These are phyloP conservation scores for Chromoteleia sp. DNA, from an alignment of 2,888 invertebrate species.

Conservation along the genomic window DNA sequence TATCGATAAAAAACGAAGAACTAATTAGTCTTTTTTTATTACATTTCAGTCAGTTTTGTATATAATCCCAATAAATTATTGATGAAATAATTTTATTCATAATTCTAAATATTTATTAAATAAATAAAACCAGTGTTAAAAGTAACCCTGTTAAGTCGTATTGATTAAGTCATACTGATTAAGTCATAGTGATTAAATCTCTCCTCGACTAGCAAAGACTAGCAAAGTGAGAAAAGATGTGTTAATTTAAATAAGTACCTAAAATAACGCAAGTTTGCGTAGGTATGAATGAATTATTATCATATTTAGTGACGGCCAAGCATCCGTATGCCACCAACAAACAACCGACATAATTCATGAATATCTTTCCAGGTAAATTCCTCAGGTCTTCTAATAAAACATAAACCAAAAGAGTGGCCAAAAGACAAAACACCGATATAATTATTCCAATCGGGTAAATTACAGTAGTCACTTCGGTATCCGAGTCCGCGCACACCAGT, in stretches of 20 bases:
- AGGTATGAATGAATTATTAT: constrained; percentile 28
- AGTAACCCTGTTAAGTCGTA: too few species aligned
- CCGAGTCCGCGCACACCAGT: constrained; percentile 41
- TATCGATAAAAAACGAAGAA: too few species aligned
- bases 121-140: too few species aligned
- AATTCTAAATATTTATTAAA: too few species aligned
- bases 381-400: constrained; percentile 76
- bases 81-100: too few species aligned
- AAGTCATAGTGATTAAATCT: too few species aligned
- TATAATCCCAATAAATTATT: too few species aligned
- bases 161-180: too few species aligned
- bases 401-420: constrained; percentile 79
- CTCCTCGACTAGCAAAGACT: too few species aligned
- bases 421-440: constrained; percentile 75
- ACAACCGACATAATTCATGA: constrained; percentile 76
- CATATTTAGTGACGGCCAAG: constrained; percentile 74
- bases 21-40: too few species aligned
- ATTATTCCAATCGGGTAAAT: constrained; percentile 72
- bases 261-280: constrained; percentile 67
- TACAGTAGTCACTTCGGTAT: neutral
- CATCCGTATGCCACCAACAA: constrained; percentile 76
- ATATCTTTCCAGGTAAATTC: constrained; percentile 79
- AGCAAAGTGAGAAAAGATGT: too few species aligned
- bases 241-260: constrained; percentile 72
- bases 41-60: too few species aligned